Conservation (phyloP, 2,888 invertebrate genomes). For the Zootermopsis nevadensis region DNA sequence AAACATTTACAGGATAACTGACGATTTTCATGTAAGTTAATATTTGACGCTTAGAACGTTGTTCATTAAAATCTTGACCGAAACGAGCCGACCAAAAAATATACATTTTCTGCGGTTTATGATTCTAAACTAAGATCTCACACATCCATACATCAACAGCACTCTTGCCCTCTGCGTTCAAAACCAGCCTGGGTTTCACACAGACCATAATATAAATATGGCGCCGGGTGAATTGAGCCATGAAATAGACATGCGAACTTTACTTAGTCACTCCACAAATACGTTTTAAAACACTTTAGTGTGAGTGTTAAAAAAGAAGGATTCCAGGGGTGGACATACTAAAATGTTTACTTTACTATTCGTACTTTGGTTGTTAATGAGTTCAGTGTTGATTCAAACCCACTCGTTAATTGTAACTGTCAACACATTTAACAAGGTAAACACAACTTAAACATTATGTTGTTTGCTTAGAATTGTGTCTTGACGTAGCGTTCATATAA, state of each 20-base stretch:
- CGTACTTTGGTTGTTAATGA: background rate
- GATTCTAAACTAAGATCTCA: slow-evolving; percentile 9
- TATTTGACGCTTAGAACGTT: too few species aligned
- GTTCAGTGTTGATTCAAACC: too few species aligned
- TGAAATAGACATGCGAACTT: background rate
- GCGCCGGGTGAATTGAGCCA: background rate
- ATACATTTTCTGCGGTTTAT: background rate
- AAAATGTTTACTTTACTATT: background rate
- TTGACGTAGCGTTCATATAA: too few species aligned
- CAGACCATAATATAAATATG: background rate
- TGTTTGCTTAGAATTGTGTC: too few species aligned
- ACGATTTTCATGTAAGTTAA: too few species aligned
- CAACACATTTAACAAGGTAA: too few species aligned
- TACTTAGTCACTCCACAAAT: background rate
- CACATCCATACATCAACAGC: background rate
- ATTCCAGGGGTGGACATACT: background rate
- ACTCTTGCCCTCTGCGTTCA: background rate
- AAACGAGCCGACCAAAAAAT: too few species aligned
- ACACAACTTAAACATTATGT: too few species aligned
- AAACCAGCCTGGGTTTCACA: background rate
- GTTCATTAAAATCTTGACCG: too few species aligned
- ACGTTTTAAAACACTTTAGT: background rate
- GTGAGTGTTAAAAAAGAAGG: background rate
- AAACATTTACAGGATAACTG: too few species aligned
- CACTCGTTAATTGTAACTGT: too few species aligned